Evolutionary conservation across 2,797 vertebrate genomes (phyloP).

Genomic region (Sebastes cheni): DNA sequence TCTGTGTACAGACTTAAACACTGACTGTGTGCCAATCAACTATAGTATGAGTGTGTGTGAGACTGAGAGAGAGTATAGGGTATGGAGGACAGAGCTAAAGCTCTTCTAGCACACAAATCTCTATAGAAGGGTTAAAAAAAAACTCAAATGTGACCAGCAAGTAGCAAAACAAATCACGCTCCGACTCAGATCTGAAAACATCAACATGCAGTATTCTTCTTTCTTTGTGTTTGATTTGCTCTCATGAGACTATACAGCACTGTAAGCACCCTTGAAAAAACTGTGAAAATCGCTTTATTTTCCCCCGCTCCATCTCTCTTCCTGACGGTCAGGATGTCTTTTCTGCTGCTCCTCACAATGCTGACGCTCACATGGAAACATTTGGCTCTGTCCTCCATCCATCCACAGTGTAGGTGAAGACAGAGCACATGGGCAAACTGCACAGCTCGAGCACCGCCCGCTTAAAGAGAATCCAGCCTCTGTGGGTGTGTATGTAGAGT

Average conservation of each 20-base stretch:
- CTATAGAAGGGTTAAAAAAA: slow-evolving; percentile 1
- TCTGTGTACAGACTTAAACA: slow-evolving; percentile 70
- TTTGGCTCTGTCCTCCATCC: slow-evolving; percentile 79
- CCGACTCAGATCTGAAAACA: slow-evolving; percentile 46
- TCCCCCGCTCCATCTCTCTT: slow-evolving; percentile 18
- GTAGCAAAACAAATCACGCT: slow-evolving; percentile 42
- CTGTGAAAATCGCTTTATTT: slow-evolving; percentile 65
- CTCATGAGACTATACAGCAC: slow-evolving; percentile 63
- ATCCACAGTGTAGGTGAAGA: slow-evolving; percentile 53
- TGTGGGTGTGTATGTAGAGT: slow-evolving; percentile 57
- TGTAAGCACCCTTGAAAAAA: slow-evolving; percentile 66
- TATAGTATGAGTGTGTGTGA: slow-evolving; percentile 61
- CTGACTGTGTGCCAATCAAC: slow-evolving; percentile 72
- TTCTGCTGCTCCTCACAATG: slow-evolving; percentile 50
- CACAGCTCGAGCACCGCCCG: slow-evolving; percentile 57
- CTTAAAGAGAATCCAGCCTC: slow-evolving; percentile 45
- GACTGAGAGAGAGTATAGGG: slow-evolving; percentile 34
- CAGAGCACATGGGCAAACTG: slow-evolving; percentile 62
- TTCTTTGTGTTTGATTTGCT: slow-evolving; percentile 42
- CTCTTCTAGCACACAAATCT: slow-evolving; percentile 48
- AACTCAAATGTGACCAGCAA: slow-evolving; percentile 38
- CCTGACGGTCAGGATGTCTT: slow-evolving; percentile 49
- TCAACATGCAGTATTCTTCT: slow-evolving; percentile 35
- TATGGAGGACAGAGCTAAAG: slow-evolving; percentile 75
- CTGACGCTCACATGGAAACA: slow-evolving; percentile 51